phyloP scores from a whole-genome alignment of 2,797 vertebrate genomes.

The Catamblyrhynchus diadema region DNA sequence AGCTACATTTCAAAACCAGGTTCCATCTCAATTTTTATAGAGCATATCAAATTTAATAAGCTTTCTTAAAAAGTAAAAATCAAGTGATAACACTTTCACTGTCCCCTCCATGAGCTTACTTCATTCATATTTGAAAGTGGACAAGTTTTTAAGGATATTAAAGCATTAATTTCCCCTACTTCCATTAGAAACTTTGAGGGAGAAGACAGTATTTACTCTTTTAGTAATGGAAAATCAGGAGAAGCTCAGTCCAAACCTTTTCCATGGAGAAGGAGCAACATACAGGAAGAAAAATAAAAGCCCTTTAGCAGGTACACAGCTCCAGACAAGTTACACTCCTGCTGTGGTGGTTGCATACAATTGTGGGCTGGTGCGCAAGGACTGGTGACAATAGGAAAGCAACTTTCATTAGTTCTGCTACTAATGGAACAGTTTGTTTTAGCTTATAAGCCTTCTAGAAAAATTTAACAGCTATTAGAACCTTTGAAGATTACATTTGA shows the following conservation, averaged over 20 bases:
- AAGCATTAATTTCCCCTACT: neutral
- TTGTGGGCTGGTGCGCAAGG: neutral
- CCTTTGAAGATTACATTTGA: neutral
- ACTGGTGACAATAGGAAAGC: neutral
- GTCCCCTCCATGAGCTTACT: neutral
- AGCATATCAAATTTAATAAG: neutral
- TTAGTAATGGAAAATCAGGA: neutral
- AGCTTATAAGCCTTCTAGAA: neutral
- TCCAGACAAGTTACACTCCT: neutral
- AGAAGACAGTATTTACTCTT: neutral
- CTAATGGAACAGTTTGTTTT: neutral
- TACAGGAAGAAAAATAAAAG: neutral
- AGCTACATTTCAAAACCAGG: neutral
- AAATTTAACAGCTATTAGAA: neutral
- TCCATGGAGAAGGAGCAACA: neutral
- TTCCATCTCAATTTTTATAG: accelerated
- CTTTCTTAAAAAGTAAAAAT: neutral
- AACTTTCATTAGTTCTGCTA: constrained; percentile 22
- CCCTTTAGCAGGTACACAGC: neutral
- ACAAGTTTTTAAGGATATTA: neutral
- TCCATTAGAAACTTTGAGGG: neutral
- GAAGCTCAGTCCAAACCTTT: neutral
- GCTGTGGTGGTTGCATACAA: neutral
- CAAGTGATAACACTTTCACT: neutral
- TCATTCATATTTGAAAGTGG: neutral